phyloP scores from a whole-genome alignment of 2,113 vertebrate species.

The Progne subis region DNA sequence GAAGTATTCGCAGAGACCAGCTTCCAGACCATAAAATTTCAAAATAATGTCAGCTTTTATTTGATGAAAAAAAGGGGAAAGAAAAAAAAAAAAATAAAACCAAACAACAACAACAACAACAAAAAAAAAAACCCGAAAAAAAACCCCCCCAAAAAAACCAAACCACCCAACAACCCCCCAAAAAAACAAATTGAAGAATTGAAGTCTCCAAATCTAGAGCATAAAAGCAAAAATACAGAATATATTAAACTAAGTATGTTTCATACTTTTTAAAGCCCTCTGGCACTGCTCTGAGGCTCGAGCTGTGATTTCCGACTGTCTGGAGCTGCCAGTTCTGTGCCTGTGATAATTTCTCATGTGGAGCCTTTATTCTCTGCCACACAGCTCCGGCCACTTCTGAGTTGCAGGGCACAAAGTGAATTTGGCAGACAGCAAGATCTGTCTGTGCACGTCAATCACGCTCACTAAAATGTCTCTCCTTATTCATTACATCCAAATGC shows the following conservation, averaged over 20 bases:
- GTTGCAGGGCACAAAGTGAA: conserved; percentile 16
- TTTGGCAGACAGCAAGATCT: conserved; percentile 49
- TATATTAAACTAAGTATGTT: not conserved
- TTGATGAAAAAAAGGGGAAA: not conserved
- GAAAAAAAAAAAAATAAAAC: not conserved
- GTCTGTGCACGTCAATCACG: conserved; percentile 19
- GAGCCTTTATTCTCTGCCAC: not conserved
- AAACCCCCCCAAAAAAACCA: too few relatives aligned
- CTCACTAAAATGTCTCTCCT: conserved; percentile 51
- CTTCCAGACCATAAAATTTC: not conserved
- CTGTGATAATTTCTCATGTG: not conserved
- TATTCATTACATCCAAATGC: conserved; percentile 52
- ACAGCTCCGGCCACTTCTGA: not conserved
- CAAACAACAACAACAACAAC: too few relatives aligned
- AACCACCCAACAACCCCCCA: too few relatives aligned
- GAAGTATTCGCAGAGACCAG: not conserved
- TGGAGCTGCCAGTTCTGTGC: conserved; percentile 2
- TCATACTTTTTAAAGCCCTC: not conserved
- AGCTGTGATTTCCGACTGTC: not conserved
- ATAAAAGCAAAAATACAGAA: not conserved
- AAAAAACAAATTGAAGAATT: fast-evolving
- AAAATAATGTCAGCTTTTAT: not conserved
- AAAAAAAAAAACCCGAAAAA: too few relatives aligned
- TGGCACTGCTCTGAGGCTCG: not conserved
- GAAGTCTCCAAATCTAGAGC: not conserved